Conservation (phyloP, 2,888 invertebrate genomes). For the Deroplatys truncata region DNA sequence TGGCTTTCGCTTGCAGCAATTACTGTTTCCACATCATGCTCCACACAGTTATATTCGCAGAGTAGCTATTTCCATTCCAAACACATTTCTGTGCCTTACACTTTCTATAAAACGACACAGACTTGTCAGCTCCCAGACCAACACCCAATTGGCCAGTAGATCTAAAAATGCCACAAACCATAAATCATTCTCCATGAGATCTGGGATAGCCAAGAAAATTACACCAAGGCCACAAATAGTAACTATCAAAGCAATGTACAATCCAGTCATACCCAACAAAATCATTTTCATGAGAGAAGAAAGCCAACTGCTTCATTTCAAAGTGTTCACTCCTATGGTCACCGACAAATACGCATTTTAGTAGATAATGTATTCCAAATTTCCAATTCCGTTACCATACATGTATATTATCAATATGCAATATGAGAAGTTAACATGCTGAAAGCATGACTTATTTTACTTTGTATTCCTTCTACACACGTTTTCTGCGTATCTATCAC, state of each 20-base stretch:
- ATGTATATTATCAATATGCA: too few species aligned
- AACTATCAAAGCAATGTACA: constrained; percentile 26
- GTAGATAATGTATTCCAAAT: too few species aligned
- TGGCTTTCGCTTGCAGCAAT: neutral
- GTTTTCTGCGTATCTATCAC: too few species aligned
- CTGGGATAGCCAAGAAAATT: constrained; percentile 26
- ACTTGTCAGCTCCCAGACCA: constrained; percentile 26
- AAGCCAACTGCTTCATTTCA: neutral
- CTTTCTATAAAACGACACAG: constrained; percentile 27
- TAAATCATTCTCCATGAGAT: constrained; percentile 28
- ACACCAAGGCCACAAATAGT: constrained; percentile 27
- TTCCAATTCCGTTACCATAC: too few species aligned
- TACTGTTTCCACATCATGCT: neutral
- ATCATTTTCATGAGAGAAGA: constrained; percentile 10
- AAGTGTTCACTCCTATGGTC: neutral
- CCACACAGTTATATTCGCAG: constrained; percentile 13
- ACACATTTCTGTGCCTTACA: constrained; percentile 22
- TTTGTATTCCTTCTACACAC: too few species aligned
- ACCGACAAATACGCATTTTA: neutral
- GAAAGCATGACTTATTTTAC: too few species aligned
- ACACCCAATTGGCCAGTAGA: constrained; percentile 27
- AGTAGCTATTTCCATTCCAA: constrained; percentile 24
- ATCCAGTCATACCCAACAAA: constrained; percentile 25
- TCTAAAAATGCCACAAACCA: constrained; percentile 28
- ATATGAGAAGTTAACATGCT: too few species aligned